Base-by-base conservation (phyloP, 2,797 vertebrate genomes). In the Xenopus petersii region DNA sequence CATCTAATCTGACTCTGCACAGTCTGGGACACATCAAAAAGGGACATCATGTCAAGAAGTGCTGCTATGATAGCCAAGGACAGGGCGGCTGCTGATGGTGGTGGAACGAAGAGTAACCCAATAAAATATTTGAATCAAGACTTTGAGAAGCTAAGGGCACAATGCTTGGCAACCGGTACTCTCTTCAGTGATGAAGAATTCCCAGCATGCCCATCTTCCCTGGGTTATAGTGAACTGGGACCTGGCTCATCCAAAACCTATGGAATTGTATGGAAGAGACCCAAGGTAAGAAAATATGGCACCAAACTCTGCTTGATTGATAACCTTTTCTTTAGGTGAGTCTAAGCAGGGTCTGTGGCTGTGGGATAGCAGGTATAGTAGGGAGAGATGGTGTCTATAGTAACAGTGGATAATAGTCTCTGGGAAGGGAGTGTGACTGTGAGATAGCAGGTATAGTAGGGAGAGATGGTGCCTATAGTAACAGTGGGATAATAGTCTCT, bases 121-220 rank as follows among this genome's bases (percentile, higher is more conserved):
- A 69, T 91, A 67, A 94, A 90, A 60, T 94, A 93, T 70, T 66
- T 94, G 73, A 88, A 91, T 72, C 94, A 96, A 86, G 93, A 95
- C 83, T 96, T 87, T 0, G 83, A 92, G 81, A 58, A 63, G 0
- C 87, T 98, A 81, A 90, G 81, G 81, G 85, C 55, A 2, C 84
- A 87, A 71, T 95, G 94, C 62, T 82, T 95, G 83, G 85, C 88
- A 49, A 81, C 83, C 0, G 85, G 92, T 0, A 75, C 77, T 5
- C 84, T 96, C 2, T 95, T 95, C 79, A 87, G 93, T 80, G 95
- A 97, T 63, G 89, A 92, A 0, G 84, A 83, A 69, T 97, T 96
- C 73, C 92, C 93, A 13, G 86, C 93, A 0, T 82, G 87, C 33
- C 84, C 90, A 0, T 87, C 91, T 1, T 86, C 86, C 2, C 84